Percentiles rank a stretch among this genome's conserved stretches.
Conservation (phyloP, 2,113 vertebrate species). For the Hipposideros armiger region DNA sequence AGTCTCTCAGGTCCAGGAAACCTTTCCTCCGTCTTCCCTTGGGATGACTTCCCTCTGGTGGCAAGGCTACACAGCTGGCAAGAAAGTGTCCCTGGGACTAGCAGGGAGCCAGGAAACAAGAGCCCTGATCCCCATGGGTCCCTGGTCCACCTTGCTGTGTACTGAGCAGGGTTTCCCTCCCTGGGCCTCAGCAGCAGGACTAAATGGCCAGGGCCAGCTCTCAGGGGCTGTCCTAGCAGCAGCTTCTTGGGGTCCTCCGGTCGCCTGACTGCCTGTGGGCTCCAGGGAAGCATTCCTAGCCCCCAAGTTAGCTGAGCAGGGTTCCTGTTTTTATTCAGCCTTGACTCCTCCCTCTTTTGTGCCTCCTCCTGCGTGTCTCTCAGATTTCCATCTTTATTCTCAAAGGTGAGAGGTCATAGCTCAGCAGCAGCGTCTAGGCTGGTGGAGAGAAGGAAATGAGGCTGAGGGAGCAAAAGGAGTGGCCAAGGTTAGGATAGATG, state of each 20-base stretch:
- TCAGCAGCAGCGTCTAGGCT: background rate
- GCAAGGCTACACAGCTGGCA: background rate
- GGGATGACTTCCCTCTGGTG: background rate
- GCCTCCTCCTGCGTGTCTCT: background rate
- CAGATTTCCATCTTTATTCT: background rate
- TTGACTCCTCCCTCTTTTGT: background rate
- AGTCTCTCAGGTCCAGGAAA: background rate
- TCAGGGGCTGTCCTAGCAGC: background rate
- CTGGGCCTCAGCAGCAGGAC: background rate
- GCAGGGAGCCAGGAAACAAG: background rate
- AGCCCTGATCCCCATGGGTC: background rate
- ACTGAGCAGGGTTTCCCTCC: background rate
- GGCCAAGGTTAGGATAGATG: background rate
- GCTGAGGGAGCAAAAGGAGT: background rate
- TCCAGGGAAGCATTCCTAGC: background rate
- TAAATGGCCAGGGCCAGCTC: background rate
- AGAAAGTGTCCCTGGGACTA: background rate
- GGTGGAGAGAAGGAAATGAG: background rate
- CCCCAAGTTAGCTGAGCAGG: background rate
- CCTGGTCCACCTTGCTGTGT: background rate
- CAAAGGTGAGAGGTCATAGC: background rate
- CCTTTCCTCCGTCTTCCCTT: background rate
- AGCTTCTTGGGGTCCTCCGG: accelerated
- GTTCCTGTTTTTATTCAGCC: background rate
- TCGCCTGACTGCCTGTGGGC: background rate